Conservation (phyloP, 1,140 invertebrate genomes). For the Thaumetopoea pityocampa region DNA sequence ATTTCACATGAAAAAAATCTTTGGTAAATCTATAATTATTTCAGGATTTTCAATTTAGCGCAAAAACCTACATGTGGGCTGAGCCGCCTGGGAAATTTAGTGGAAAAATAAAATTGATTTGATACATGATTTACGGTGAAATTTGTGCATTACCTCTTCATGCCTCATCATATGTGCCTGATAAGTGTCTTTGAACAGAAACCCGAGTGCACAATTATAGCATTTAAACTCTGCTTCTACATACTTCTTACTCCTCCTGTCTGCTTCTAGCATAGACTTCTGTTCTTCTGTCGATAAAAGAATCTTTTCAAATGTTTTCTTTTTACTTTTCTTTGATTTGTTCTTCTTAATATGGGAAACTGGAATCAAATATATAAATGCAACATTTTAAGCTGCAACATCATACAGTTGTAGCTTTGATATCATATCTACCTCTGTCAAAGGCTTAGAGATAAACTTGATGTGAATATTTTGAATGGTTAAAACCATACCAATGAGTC, state of each 20-base stretch:
- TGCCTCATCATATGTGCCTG: slow-evolving; percentile 69
- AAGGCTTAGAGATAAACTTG: no score
- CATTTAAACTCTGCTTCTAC: slow-evolving; percentile 63
- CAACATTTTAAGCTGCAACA: no score
- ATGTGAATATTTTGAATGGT: no score
- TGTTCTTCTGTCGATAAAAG: slow-evolving; percentile 50
- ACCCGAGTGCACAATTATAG: slow-evolving; percentile 56
- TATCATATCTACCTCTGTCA: no score
- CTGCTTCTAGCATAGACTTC: slow-evolving; percentile 56
- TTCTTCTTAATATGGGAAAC: no score
- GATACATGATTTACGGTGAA: no score
- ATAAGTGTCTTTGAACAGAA: slow-evolving; percentile 63
- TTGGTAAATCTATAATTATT: background rate
- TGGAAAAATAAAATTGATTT: background rate
- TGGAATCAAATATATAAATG: no score
- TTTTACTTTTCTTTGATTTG: slow-evolving; percentile 24
- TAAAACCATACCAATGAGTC: no score
- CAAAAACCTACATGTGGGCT: no score
- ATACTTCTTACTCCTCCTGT: slow-evolving; percentile 57
- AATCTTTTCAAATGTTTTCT: slow-evolving; percentile 43
- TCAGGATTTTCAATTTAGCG: no score
- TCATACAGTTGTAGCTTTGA: no score
- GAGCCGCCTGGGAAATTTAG: no score
- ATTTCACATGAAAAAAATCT: background rate
- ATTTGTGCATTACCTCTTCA: slow-evolving; percentile 47